These are phyloP conservation scores for Hirtodrosophila trivittata DNA, from an alignment of 2,888 invertebrate genomes.

Conservation along the genomic window DNA sequence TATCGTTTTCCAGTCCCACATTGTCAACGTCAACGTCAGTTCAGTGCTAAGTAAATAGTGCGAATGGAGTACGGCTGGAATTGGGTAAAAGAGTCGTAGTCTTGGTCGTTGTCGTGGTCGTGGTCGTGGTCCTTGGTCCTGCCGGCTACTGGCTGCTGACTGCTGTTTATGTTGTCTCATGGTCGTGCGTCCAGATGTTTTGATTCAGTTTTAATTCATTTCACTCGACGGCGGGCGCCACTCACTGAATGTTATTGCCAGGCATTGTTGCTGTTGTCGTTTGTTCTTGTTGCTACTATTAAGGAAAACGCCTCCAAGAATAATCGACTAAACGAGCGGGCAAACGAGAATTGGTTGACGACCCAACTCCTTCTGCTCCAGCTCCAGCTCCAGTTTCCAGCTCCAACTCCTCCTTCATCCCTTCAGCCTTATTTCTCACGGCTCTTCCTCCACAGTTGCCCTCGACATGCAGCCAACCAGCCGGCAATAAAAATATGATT, in stretches of 20 bases:
- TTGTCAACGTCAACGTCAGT: slow-evolving; percentile 15
- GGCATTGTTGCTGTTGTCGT: slow-evolving; percentile 44
- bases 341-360: slow-evolving; percentile 59
- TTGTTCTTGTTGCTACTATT: slow-evolving; percentile 66
- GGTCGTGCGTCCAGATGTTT: slow-evolving; percentile 81
- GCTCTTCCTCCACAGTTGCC: slow-evolving; percentile 6
- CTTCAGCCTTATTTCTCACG: slow-evolving; percentile 9
- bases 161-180: slow-evolving; percentile 68
- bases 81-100: background rate
- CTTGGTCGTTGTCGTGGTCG: background rate
- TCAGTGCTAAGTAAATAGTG: slow-evolving; percentile 42
- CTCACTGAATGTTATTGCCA: slow-evolving; percentile 66
- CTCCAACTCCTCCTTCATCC: background rate
- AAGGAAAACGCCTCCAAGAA: slow-evolving; percentile 81
- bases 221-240: slow-evolving; percentile 56
- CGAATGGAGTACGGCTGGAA: slow-evolving; percentile 11
- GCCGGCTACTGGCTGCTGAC: background rate
- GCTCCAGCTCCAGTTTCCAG: background rate
- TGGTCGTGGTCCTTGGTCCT: background rate
- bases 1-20: slow-evolving; percentile 18
- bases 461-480: slow-evolving; percentile 75
- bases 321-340: slow-evolving; percentile 74
- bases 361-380: slow-evolving; percentile 14
- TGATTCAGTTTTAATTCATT: slow-evolving; percentile 82
- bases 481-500: slow-evolving; percentile 83